phyloP scores from a whole-genome alignment of 2,113 vertebrate species.

The Stigmatopora nigra region DNA sequence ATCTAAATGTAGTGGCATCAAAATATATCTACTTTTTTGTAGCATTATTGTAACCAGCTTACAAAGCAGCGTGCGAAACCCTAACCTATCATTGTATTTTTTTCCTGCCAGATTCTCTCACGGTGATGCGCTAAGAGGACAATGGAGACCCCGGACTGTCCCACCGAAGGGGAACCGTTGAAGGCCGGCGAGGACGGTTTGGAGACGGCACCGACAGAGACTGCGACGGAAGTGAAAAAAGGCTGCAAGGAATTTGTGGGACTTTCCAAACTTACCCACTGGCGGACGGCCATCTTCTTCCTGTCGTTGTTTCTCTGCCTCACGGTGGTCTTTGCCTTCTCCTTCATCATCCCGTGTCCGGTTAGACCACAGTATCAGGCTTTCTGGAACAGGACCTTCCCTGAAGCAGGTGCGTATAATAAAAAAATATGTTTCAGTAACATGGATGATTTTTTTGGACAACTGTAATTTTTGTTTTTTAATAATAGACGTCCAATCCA shows the following conservation, averaged over 20 bases:
- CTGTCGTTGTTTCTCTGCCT: constrained; percentile 82
- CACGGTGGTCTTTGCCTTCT: constrained; percentile 83
- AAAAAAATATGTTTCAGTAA: too few relatives aligned
- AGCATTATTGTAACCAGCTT: too few relatives aligned
- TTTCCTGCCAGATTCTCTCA: constrained; percentile 12
- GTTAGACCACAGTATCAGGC: constrained; percentile 72
- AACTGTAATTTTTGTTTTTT: neutral
- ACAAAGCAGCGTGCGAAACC: too few relatives aligned
- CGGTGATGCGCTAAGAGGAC: constrained; percentile 38
- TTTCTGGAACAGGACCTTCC: constrained; percentile 71
- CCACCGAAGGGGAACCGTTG: constrained; percentile 79
- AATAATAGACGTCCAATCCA: too few relatives aligned
- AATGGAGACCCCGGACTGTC: constrained; percentile 69
- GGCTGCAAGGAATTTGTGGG: constrained; percentile 41
- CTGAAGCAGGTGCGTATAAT: constrained; percentile 66
- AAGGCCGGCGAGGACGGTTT: constrained; percentile 69
- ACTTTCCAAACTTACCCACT: constrained; percentile 70
- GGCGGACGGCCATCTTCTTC: constrained; percentile 82
- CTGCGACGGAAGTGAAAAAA: constrained; percentile 32
- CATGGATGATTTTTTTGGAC: neutral
- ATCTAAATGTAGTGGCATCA: too few relatives aligned
- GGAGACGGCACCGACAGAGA: constrained; percentile 38
- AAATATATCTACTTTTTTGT: too few relatives aligned
- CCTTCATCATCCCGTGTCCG: constrained; percentile 88
- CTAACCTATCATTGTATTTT: neutral